Percentiles rank a stretch among this genome's conserved stretches.
Evolutionary conservation across 1,140 invertebrate genomes (phyloP).

Genomic region (Drosophila sproati): DNA sequence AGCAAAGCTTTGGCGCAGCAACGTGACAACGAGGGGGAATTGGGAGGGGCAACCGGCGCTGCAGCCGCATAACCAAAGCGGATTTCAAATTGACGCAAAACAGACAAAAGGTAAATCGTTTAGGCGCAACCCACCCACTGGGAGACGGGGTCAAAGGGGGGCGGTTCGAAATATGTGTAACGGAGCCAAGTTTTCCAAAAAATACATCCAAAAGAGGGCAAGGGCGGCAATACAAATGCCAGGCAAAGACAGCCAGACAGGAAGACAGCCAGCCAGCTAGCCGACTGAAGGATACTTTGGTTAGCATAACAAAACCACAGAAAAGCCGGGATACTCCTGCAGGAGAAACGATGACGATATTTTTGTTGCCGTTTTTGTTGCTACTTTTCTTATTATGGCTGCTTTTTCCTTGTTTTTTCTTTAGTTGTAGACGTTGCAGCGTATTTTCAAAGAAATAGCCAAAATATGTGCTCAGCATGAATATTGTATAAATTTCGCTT

Average conservation of each 20-base stretch:
- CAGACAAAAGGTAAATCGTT: slow-evolving; percentile 81
- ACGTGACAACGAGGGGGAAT: slow-evolving; percentile 3
- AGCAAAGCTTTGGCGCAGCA: slow-evolving; percentile 50
- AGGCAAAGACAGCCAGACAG: slow-evolving; percentile 16
- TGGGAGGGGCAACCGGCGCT: not conserved
- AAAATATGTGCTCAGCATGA: slow-evolving; percentile 2
- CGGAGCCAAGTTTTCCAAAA: slow-evolving; percentile 39
- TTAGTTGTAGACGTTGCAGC: slow-evolving; percentile 1
- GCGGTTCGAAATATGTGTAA: slow-evolving; percentile 48
- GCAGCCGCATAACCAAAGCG: slow-evolving; percentile 68
- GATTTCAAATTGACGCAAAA: slow-evolving; percentile 83
- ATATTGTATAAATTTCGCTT: slow-evolving; percentile 3
- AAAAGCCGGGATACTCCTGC: slow-evolving; percentile 60
- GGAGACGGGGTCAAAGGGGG: slow-evolving; percentile 22
- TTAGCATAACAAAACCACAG: slow-evolving; percentile 73
- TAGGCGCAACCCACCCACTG: slow-evolving; percentile 67
- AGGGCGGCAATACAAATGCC: slow-evolving; percentile 51
- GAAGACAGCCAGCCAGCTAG: slow-evolving; percentile 36
- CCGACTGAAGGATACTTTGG: slow-evolving; percentile 62
- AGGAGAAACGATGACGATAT: slow-evolving; percentile 18
- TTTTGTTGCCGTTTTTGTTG: slow-evolving; percentile 9
- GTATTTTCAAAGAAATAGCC: slow-evolving; percentile 14
- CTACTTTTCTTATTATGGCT: slow-evolving; percentile 3
- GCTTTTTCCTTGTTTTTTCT: not conserved
- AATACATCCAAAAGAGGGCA: slow-evolving; percentile 25